Conservation (phyloP, 2,113 vertebrate species). For the Pseudonaja textilis region DNA sequence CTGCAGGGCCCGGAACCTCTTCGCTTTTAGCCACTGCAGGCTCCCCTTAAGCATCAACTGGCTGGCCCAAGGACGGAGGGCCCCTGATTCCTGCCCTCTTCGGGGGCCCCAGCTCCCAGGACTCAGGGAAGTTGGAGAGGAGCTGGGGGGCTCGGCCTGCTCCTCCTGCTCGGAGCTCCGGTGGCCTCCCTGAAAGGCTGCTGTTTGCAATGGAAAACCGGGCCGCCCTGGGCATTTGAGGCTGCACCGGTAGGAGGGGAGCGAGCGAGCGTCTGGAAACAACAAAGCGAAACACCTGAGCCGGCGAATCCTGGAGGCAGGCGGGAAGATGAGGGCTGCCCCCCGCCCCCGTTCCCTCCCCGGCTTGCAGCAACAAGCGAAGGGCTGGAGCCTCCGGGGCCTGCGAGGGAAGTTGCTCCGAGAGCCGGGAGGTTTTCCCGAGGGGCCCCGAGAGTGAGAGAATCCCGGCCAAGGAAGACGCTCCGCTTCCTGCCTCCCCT, state of each 20-base stretch:
- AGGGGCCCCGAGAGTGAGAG: too few species aligned
- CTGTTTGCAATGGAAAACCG: neutral
- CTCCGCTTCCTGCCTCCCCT: neutral
- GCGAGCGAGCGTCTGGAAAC: neutral
- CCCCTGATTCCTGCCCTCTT: too few species aligned
- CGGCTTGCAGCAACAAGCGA: neutral
- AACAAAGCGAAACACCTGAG: neutral
- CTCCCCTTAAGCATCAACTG: neutral
- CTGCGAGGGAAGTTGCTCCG: neutral
- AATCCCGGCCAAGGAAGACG: neutral
- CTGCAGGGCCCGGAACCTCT: neutral
- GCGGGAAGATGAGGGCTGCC: neutral
- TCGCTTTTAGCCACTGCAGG: accelerated
- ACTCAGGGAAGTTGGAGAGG: neutral
- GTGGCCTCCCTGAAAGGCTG: neutral
- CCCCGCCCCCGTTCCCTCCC: too few species aligned
- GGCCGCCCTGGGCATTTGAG: neutral
- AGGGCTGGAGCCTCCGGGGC: neutral
- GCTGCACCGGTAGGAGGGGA: neutral
- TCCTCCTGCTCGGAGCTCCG: too few species aligned
- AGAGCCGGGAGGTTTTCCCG: too few species aligned
- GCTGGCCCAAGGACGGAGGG: too few species aligned
- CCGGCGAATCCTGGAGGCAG: neutral
- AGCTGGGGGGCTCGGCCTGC: neutral
- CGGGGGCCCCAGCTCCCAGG: neutral